Evolutionary conservation across 2,888 invertebrate genomes (phyloP), one percentile per base, ranked within the genome.

Genomic region (Hirtodrosophila histrioides): DNA sequence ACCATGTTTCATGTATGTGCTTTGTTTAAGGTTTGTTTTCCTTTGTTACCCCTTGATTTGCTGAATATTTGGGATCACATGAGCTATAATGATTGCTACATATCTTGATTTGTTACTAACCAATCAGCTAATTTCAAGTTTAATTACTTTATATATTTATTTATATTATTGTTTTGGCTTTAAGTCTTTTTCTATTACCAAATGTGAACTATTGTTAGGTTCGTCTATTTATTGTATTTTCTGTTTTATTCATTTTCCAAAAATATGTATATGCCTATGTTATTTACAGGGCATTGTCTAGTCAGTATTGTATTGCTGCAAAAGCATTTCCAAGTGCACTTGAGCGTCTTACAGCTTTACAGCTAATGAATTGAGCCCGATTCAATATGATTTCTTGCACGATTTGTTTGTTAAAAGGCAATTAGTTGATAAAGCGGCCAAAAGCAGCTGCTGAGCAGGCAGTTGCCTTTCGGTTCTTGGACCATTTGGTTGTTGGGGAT

Each of bases 301-400:
- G 69, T 63, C 4, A 8, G 5, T 0, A 3, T 10, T 0, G 3
- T 10, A 2, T 4, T 46, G 9, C 11, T 23, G 9, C 33, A 0
- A 6, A 9, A 40, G 12, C 29, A 46, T n/a, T 60, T 64, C 4
- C 12, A 64, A 69, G 69, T 63, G 64, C 66, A 65, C 53, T 50
- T 67, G 61, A 69, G 61, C 67, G 75, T 65, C 51, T 67, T 63
- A 66, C 46, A 48, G 75, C 61, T 62, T 68, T 55, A 49, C 40
- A 65, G 46, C 79, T 83, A 88, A 86, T 79, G 83, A 88, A 84
- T 84, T 53, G 65, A 53, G 58, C 50, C 45, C 39, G 45, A 83
- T 80, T 88, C 87, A 86, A 88, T 83, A 86, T 84, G 86, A 84
- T 86, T 84, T 88, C 86, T 77, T 80, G 86, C 86, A 88, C 86